Conservation (phyloP, 2,113 vertebrate genomes). For the Grammatotria lemairii region DNA sequence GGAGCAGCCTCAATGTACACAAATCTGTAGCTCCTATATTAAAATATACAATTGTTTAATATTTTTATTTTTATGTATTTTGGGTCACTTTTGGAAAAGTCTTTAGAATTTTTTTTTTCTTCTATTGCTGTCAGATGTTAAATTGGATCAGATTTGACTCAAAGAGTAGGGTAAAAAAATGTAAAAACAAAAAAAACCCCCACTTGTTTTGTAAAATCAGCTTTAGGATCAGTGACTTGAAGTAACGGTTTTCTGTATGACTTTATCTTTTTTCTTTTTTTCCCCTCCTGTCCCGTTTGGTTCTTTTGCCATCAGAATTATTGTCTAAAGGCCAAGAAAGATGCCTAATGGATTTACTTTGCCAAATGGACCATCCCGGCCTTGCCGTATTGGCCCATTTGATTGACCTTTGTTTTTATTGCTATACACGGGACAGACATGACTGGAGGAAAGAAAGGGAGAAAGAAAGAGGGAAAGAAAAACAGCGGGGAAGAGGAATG, state of each 20-base stretch:
- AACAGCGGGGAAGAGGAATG: background rate
- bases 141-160: background rate
- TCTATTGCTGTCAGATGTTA: background rate
- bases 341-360: background rate
- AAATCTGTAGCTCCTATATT: background rate
- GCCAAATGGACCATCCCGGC: background rate
- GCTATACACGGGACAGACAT: background rate
- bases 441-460: background rate
- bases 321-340: background rate
- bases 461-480: background rate
- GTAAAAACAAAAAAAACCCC: background rate
- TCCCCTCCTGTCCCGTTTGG: fast-evolving
- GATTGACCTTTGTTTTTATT: background rate
- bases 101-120: background rate
- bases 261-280: background rate
- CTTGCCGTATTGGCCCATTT: background rate
- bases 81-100: background rate
- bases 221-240: background rate
- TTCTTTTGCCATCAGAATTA: background rate
- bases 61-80: background rate
- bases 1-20: background rate
- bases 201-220: background rate
- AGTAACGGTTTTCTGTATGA: background rate
- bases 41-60: background rate
- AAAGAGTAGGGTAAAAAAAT: background rate